These are phyloP conservation scores for Phrixothrix hirtus DNA, from an alignment of 2,888 invertebrate genomes.

Conservation along the genomic window DNA sequence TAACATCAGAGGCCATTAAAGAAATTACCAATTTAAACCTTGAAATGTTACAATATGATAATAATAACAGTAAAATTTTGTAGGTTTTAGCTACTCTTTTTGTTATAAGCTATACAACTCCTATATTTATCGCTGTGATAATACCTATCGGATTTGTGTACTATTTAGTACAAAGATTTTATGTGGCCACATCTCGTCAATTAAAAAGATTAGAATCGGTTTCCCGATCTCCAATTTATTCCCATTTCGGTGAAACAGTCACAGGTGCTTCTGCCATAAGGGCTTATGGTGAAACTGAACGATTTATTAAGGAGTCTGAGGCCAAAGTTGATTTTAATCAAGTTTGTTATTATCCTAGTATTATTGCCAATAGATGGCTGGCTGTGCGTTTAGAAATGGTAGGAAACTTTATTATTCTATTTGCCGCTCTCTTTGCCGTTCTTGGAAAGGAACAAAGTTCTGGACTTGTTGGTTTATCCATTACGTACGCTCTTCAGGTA, in stretches of 20 bases:
- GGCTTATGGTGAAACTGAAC: conserved; percentile 77
- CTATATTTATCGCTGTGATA: conserved; percentile 77
- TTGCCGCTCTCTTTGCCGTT: conserved; percentile 91
- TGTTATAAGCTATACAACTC: conserved; percentile 86
- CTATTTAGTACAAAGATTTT: conserved; percentile 90
- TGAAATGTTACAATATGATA: no score
- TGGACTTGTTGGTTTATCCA: conserved; percentile 85
- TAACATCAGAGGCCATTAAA: no score
- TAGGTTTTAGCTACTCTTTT: conserved; percentile 84
- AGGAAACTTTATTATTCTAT: conserved; percentile 93
- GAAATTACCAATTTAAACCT: no score
- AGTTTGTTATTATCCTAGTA: conserved; percentile 88
- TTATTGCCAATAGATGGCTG: conserved; percentile 94
- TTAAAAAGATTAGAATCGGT: conserved; percentile 92
- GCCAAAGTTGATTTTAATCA: conserved; percentile 90
- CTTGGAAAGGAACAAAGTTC: conserved; percentile 72
- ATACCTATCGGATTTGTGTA: conserved; percentile 80
- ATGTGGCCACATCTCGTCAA: conserved; percentile 92
- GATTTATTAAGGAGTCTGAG: conserved; percentile 90
- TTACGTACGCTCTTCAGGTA: conserved; percentile 86
- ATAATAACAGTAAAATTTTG: no score
- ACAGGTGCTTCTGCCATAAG: conserved; percentile 84
- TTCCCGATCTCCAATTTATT: conserved; percentile 94
- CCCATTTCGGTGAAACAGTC: conserved; percentile 94
- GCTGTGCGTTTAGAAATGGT: conserved; percentile 95